phyloP scores from a whole-genome alignment of 2,888 invertebrate genomes.

The Nysson spinosus region DNA sequence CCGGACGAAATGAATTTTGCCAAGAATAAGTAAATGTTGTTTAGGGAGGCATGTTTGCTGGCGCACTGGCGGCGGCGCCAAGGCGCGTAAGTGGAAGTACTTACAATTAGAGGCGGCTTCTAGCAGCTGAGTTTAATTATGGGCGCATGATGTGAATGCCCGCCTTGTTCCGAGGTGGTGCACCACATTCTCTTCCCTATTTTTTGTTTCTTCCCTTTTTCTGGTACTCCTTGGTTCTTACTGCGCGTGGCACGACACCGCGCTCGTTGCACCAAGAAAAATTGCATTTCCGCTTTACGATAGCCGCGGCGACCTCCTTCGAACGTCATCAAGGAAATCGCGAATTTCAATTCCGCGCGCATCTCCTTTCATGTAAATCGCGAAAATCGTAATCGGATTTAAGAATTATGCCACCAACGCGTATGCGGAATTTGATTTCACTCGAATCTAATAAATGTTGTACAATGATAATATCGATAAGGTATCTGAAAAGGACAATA shows the following conservation, averaged over 20 bases:
- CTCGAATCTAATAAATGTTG: too few species aligned
- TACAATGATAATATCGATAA: too few species aligned
- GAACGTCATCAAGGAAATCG: slow-evolving; percentile 40
- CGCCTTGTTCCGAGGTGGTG: slow-evolving; percentile 73
- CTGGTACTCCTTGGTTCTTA: slow-evolving; percentile 16
- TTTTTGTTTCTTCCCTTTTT: slow-evolving; percentile 32
- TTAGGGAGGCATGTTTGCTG: slow-evolving; percentile 18
- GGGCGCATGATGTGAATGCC: slow-evolving; percentile 70
- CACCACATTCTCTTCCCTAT: slow-evolving; percentile 55
- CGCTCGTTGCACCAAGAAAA: slow-evolving; percentile 18
- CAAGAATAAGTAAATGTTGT: not conserved
- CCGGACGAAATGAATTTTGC: not conserved
- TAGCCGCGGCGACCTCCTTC: slow-evolving; percentile 56
- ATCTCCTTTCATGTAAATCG: too few species aligned
- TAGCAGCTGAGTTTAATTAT: slow-evolving; percentile 75
- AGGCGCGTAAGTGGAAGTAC: slow-evolving; percentile 67
- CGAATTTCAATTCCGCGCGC: slow-evolving; percentile 4
- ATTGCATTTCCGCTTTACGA: slow-evolving; percentile 34
- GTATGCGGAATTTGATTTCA: too few species aligned
- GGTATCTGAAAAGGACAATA: too few species aligned
- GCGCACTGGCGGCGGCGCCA: slow-evolving; percentile 57
- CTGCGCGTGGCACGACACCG: slow-evolving; percentile 29
- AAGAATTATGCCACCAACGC: too few species aligned
- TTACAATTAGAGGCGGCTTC: slow-evolving; percentile 58
- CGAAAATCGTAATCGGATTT: too few species aligned